phyloP scores from a whole-genome alignment of 2,888 invertebrate species.

The Sclerodermus sp. region DNA sequence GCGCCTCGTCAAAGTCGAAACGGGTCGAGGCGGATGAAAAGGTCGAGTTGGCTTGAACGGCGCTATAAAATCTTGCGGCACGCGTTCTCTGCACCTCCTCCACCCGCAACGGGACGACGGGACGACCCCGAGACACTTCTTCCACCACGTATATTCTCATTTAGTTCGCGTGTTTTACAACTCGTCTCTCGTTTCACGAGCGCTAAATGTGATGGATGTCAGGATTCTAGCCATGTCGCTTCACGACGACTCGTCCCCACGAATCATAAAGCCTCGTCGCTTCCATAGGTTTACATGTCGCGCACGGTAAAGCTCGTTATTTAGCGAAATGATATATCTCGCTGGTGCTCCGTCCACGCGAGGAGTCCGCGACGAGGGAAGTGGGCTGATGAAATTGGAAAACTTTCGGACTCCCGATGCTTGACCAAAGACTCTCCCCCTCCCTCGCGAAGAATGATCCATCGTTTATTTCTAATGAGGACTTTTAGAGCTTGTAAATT shows the following conservation, averaged over 20 bases:
- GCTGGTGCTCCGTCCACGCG: too few relatives aligned
- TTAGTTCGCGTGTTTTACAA: conserved; percentile 50
- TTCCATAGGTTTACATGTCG: conserved; percentile 16
- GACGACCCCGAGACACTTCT: conserved; percentile 32
- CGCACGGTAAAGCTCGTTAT: conserved; percentile 25
- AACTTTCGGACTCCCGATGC: too few relatives aligned
- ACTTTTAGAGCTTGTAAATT: too few relatives aligned
- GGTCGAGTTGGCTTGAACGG: conserved; percentile 33
- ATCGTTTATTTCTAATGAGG: too few relatives aligned
- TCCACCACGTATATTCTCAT: conserved; percentile 50
- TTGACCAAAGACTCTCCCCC: too few relatives aligned
- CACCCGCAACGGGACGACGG: conserved; percentile 14
- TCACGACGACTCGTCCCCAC: conserved; percentile 28
- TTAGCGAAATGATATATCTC: conserved; percentile 17
- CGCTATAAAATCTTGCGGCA: conserved; percentile 37
- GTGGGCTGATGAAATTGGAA: too few relatives aligned
- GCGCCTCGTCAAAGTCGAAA: too few relatives aligned
- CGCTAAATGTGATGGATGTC: conserved; percentile 46
- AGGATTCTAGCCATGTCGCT: conserved; percentile 17
- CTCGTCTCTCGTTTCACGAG: conserved; percentile 46
- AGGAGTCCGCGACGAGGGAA: too few relatives aligned
- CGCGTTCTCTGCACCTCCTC: conserved; percentile 23
- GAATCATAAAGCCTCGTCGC: conserved; percentile 39
- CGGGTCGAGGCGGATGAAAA: conserved; percentile 20
- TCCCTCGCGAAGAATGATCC: too few relatives aligned